Conservation (phyloP, 64 coral and sea anemone species). For the Dendronephthya gigantea region DNA sequence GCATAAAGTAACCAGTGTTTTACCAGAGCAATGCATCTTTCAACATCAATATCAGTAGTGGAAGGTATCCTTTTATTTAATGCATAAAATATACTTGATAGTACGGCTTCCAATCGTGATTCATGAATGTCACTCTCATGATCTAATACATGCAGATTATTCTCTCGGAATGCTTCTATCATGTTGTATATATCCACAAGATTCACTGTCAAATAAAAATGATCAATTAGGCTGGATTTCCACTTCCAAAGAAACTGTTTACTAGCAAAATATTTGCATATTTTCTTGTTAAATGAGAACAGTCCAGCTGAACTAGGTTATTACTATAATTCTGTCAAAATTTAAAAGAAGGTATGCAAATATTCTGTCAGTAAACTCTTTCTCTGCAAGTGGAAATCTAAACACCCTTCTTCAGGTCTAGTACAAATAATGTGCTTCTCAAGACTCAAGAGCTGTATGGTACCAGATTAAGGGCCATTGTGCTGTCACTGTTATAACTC, state of each 20-base stretch:
- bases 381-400: too few species aligned
- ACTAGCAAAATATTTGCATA: neutral
- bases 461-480: too few species aligned
- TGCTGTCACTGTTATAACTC: conserved; percentile 17
- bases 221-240: too few species aligned
- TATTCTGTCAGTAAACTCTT: too few species aligned
- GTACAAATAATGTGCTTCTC: too few species aligned
- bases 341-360: too few species aligned
- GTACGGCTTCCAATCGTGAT: conserved; percentile 71
- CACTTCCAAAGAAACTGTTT: too few species aligned
- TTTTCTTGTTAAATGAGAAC: too few species aligned
- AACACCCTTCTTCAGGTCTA: too few species aligned
- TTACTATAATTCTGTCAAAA: too few species aligned
- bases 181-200: conserved; percentile 97
- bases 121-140: conserved; percentile 93
- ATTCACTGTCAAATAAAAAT: conserved; percentile 50
- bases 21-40: conserved; percentile 78
- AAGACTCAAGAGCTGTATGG: too few species aligned
- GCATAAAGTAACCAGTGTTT: conserved; percentile 94
- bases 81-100: conserved; percentile 99
- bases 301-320: too few species aligned
- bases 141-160: conserved; percentile 82
- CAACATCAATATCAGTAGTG: conserved; percentile 78
- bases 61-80: conserved; percentile 80
- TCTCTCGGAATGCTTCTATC: conserved; percentile 98